phyloP scores from a whole-genome alignment of 2,797 vertebrate genomes.

The Psittacula derbiana region DNA sequence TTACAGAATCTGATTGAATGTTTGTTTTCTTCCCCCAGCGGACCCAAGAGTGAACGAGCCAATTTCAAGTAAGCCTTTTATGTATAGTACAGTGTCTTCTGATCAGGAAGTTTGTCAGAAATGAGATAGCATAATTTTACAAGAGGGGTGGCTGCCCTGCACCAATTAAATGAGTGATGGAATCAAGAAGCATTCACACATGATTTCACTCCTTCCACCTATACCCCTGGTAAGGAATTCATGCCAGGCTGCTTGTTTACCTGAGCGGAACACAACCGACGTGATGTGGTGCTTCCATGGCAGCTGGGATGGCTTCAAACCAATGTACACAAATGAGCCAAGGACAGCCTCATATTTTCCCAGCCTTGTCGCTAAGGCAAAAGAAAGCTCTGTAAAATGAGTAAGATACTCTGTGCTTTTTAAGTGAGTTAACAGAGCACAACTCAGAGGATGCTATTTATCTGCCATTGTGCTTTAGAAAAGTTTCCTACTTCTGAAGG shows the following conservation, averaged over 20 bases:
- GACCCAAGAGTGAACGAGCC: conserved; percentile 94
- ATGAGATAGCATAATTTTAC: background rate
- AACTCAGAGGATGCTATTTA: background rate
- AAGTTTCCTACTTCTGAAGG: background rate
- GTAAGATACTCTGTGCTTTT: background rate
- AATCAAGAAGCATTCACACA: background rate
- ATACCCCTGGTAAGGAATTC: background rate
- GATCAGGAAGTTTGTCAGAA: conserved; percentile 38
- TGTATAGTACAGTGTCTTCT: background rate
- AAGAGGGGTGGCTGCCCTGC: background rate
- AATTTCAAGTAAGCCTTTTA: conserved; percentile 84
- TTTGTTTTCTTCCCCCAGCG: conserved; percentile 77
- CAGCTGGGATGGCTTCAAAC: conserved; percentile 45
- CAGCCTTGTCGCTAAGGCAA: conserved; percentile 28
- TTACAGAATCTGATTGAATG: conserved; percentile 41
- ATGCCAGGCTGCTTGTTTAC: conserved; percentile 64
- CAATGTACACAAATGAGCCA: conserved; percentile 16
- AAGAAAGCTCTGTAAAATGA: conserved; percentile 23
- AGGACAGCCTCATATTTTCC: conserved; percentile 40
- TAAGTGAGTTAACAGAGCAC: conserved; percentile 43
- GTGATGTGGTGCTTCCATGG: background rate
- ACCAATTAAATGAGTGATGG: background rate
- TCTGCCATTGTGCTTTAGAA: background rate
- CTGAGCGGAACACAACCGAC: background rate
- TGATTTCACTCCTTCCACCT: conserved; percentile 57